These are phyloP conservation scores for Heliopora coerulea DNA, from an alignment of 92 coral and sea anemone species.

Conservation along the genomic window DNA sequence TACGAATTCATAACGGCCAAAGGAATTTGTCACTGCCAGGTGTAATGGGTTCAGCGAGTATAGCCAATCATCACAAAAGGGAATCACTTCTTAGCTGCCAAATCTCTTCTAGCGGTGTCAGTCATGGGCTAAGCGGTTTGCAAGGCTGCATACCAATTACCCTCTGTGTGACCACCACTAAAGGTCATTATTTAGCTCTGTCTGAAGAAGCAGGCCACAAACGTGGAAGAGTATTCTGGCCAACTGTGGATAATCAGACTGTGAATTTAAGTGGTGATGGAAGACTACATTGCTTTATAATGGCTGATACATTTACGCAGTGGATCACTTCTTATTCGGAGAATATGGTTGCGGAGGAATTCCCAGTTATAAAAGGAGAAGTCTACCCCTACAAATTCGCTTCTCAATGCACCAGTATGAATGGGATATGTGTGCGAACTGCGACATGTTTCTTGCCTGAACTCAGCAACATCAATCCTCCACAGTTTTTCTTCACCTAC, in stretches of 20 bases:
- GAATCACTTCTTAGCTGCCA: constrained; percentile 79
- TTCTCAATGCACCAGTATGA: constrained; percentile 49
- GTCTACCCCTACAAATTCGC: constrained; percentile 80
- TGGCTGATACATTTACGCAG: constrained; percentile 66
- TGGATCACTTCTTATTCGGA: constrained; percentile 84
- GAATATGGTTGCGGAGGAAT: constrained; percentile 61
- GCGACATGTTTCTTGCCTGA: constrained; percentile 93
- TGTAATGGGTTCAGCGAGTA: constrained; percentile 83
- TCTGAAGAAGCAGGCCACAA: constrained; percentile 81
- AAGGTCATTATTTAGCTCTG: constrained; percentile 93
- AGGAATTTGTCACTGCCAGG: constrained; percentile 76
- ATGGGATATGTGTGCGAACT: constrained; percentile 77
- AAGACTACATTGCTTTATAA: constrained; percentile 76
- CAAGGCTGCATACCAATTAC: constrained; percentile 81
- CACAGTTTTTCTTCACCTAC: constrained; percentile 89
- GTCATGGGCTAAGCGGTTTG: constrained; percentile 64
- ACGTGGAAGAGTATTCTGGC: constrained; percentile 89
- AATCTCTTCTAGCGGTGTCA: constrained; percentile 68
- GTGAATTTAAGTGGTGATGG: constrained; percentile 37
- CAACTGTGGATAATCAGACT: constrained; percentile 67
- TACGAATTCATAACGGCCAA: constrained; percentile 93
- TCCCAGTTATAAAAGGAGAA: constrained; percentile 74
- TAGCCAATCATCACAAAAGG: constrained; percentile 88
- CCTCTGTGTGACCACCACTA: constrained; percentile 80
- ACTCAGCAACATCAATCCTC: constrained; percentile 87